Base-by-base conservation (phyloP, 2,113 vertebrate genomes). In the Pelvicachromis taeniatus region DNA sequence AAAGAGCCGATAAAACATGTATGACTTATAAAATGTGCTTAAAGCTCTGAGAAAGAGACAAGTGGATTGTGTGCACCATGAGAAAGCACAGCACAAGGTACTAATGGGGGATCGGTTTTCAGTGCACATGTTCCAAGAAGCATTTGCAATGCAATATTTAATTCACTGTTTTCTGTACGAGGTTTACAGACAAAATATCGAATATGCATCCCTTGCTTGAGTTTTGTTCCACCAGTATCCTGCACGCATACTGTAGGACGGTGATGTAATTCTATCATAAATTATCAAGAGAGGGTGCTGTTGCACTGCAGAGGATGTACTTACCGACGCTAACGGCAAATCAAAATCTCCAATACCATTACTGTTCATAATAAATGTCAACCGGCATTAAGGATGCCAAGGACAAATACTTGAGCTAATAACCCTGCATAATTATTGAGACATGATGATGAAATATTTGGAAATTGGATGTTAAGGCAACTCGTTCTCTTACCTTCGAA, bases 361-460 rank as follows among this genome's bases (percentile, higher is more conserved):
- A 88, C 87, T 89, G 89, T 91, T 95, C 92, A 94, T 94, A 94
- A 95, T 92, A 94, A 92, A 94, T 94, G 91, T 94, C 94, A 95
- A 82, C 90, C 26, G 23, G 88, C 92, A 93, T 96, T 94, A 95
- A 88, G 88, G 88, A 92, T 93, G 93, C 94, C 91, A 96, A 95
- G 94, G 94, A 95, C 95, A 94, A 94, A 95, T 92, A 92, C 94
- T 95, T 95, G 91, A 92, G 92, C 87, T 95, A 95, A 95, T 95
- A 94, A 94, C 93, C 82, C 87, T 88, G 93, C 87, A 93, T 95
- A 95, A 93, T 94, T 94, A 95, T 94, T 84, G 75, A 93, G 88
- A 86, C 68, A 73, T 38, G 85, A 92, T 95, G 95, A 95, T 93
- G 94, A 95, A 96, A 96, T 92, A 85, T 92, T 81, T 77, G 86